These are phyloP conservation scores for Beaufortia kweichowensis DNA, from an alignment of 2,113 vertebrate genomes.

Conservation along the genomic window DNA sequence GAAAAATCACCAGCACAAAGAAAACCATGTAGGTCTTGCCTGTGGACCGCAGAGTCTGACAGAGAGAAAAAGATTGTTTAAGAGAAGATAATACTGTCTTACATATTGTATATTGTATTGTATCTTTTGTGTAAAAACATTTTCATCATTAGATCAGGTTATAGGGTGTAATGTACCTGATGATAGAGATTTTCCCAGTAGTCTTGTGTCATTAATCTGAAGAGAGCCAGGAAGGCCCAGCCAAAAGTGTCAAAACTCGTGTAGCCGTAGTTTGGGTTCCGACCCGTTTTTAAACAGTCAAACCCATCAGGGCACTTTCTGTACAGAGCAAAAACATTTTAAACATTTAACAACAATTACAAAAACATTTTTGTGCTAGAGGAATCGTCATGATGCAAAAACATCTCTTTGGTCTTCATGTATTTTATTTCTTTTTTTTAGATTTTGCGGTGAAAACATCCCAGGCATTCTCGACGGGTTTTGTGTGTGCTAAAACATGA, in stretches of 20 bases:
- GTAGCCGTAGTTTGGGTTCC: conserved; percentile 93
- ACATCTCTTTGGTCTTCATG: too few relatives aligned
- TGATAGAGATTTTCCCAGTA: conserved; percentile 97
- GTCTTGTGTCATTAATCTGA: conserved; percentile 96
- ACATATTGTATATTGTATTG: too few relatives aligned
- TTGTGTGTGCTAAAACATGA: too few relatives aligned
- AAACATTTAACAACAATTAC: not conserved
- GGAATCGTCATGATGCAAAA: too few relatives aligned
- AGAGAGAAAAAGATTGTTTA: not conserved
- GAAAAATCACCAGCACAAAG: conserved; percentile 97
- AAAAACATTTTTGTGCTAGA: too few relatives aligned
- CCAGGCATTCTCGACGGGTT: not conserved
- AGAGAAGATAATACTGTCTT: too few relatives aligned
- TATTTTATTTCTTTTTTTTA: too few relatives aligned
- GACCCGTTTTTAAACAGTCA: conserved; percentile 86
- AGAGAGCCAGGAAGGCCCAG: conserved; percentile 94
- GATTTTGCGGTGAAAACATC: not conserved
- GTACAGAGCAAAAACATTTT: conserved; percentile 19
- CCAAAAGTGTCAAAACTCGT: conserved; percentile 96
- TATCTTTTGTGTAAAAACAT: too few relatives aligned
- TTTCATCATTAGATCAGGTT: not conserved
- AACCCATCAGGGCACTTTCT: conserved; percentile 92
- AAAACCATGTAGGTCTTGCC: conserved; percentile 99
- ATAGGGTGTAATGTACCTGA: conserved; percentile 77
- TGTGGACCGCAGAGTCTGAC: conserved; percentile 89